Percentiles rank a stretch among this genome's conserved stretches.
Conservation (phyloP, 2,797 vertebrate genomes). For the Cirrhinus mrigala region DNA sequence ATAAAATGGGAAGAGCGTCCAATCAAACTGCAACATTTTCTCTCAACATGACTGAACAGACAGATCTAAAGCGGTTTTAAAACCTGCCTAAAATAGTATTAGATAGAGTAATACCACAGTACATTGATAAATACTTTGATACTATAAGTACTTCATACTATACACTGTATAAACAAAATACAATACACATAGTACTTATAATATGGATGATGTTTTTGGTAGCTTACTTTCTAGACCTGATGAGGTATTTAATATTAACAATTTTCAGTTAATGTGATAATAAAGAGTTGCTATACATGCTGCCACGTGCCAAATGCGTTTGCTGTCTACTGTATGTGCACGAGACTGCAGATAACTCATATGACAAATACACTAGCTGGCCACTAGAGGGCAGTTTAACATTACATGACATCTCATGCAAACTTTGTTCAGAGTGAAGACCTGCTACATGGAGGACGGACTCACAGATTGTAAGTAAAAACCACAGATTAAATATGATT, state of each 20-base stretch:
- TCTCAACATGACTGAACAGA: not conserved
- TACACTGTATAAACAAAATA: not conserved
- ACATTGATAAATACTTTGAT: not conserved
- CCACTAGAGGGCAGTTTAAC: constrained; percentile 45
- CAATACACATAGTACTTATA: too few species aligned
- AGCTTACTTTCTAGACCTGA: not conserved
- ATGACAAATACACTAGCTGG: constrained; percentile 11
- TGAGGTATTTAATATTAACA: not conserved
- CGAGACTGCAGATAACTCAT: not conserved
- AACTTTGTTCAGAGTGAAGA: not conserved
- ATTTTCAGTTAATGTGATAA: not conserved
- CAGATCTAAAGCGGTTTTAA: not conserved
- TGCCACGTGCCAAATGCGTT: not conserved
- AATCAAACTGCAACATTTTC: not conserved
- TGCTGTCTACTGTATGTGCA: not conserved
- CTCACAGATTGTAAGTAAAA: not conserved
- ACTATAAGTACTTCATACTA: not conserved
- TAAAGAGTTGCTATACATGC: not conserved
- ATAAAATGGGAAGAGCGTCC: not conserved
- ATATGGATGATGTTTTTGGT: not conserved
- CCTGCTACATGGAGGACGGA: constrained; percentile 50
- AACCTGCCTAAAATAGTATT: not conserved
- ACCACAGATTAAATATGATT: not conserved
- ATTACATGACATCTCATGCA: constrained; percentile 20
- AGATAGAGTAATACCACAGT: not conserved